A percentile compares a stretch with the other conserved stretches of the same genome.
phyloP scores from a whole-genome alignment of 2,113 vertebrate species.

The Nymphicus hollandicus region DNA sequence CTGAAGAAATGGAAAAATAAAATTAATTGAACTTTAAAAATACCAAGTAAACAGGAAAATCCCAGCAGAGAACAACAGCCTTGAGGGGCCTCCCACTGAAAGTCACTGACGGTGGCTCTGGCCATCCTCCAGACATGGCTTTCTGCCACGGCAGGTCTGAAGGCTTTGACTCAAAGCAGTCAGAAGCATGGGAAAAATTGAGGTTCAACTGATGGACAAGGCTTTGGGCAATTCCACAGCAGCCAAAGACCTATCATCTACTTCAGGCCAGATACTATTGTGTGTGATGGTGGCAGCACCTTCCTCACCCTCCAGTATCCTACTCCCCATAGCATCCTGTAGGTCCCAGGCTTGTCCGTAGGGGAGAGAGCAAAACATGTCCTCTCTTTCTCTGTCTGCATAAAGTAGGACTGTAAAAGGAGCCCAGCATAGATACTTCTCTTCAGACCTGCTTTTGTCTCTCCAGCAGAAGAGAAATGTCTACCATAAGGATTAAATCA shows the following conservation, averaged over 20 bases:
- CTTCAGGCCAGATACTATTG: neutral
- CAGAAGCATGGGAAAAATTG: neutral
- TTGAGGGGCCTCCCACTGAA: neutral
- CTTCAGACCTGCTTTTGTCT: neutral
- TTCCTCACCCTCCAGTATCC: neutral
- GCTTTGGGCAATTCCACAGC: neutral
- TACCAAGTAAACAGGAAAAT: neutral
- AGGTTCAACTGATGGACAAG: neutral
- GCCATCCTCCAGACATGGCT: neutral
- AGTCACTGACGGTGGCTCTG: neutral
- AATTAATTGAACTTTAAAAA: neutral
- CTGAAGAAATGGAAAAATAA: neutral
- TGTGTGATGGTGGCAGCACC: neutral
- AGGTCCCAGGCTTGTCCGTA: neutral
- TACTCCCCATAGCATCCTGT: neutral
- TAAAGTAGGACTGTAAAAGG: neutral
- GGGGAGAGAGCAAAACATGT: fast-evolving
- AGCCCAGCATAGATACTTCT: neutral
- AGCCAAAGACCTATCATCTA: fast-evolving
- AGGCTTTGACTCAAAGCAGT: neutral
- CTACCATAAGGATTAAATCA: neutral
- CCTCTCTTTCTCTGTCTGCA: neutral
- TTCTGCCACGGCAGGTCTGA: neutral
- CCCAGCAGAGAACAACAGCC: neutral
- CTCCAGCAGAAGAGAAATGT: neutral